Evolutionary conservation across 2,888 invertebrate species (phyloP).

Genomic region (Drosophila mulleri): DNA sequence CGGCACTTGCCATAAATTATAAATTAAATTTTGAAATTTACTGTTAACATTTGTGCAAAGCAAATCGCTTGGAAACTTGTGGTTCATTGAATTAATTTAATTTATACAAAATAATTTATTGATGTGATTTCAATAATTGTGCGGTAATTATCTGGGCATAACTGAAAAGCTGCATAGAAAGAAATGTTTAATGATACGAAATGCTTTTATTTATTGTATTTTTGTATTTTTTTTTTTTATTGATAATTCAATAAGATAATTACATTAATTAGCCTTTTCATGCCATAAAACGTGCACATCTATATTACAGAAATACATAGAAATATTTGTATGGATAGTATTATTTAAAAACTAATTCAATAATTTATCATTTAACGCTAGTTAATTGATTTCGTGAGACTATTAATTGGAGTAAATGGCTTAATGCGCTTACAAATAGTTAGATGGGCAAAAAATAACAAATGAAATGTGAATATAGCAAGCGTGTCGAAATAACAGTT

Average conservation of each 20-base stretch:
- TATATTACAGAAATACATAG: constrained; percentile 21
- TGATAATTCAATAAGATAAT: constrained; percentile 67
- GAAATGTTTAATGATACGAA: constrained; percentile 64
- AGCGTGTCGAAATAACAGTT: constrained; percentile 12
- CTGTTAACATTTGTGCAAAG: not conserved
- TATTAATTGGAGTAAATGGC: constrained; percentile 36
- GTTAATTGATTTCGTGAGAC: constrained; percentile 62
- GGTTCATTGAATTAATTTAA: constrained; percentile 10
- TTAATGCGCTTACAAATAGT: constrained; percentile 23
- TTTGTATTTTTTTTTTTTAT: constrained; percentile 19
- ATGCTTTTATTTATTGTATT: constrained; percentile 60
- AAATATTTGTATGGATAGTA: constrained; percentile 29
- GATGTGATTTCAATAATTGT: constrained; percentile 24
- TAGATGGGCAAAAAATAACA: constrained; percentile 14
- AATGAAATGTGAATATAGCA: constrained; percentile 10
- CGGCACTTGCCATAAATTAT: constrained; percentile 34
- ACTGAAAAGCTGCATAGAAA: constrained; percentile 15
- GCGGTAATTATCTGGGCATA: constrained; percentile 45
- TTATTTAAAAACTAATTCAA: constrained; percentile 48
- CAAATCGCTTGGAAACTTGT: constrained; percentile 25
- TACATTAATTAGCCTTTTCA: constrained; percentile 74
- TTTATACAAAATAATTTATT: constrained; percentile 12
- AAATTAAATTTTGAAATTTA: constrained; percentile 1
- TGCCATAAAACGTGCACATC: constrained; percentile 28
- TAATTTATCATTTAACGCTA: constrained; percentile 65